These are phyloP conservation scores for Microchrysa polita DNA, from an alignment of 2,888 invertebrate species.

Conservation along the genomic window DNA sequence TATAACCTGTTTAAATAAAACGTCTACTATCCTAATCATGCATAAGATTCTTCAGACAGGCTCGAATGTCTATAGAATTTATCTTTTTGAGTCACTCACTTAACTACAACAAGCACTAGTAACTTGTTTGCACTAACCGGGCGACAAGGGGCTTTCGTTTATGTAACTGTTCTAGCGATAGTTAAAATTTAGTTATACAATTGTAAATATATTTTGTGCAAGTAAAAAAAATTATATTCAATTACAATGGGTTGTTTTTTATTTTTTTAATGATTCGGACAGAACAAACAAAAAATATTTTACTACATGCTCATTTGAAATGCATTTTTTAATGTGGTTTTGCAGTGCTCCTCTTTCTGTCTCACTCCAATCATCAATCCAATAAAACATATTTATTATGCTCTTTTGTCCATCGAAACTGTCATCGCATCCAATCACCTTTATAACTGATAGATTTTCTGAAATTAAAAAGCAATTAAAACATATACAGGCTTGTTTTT, in stretches of 20 bases:
- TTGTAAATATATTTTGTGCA: slow-evolving; percentile 52
- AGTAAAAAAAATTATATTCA: slow-evolving; percentile 22
- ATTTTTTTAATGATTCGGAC: slow-evolving; percentile 34
- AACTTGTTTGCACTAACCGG: too few species aligned
- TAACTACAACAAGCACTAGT: too few species aligned
- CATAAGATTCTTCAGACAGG: too few species aligned
- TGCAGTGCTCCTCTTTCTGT: slow-evolving; percentile 34
- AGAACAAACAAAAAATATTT: slow-evolving; percentile 57
- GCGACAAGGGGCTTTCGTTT: too few species aligned
- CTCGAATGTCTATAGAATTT: too few species aligned
- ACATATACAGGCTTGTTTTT: too few species aligned
- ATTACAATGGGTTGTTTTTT: slow-evolving; percentile 28
- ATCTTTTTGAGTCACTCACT: too few species aligned
- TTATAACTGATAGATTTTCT: slow-evolving; percentile 56
- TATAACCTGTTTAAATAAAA: too few species aligned
- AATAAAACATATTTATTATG: slow-evolving; percentile 68
- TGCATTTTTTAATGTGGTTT: slow-evolving; percentile 44
- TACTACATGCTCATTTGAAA: slow-evolving; percentile 54
- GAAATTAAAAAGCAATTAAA: too few species aligned
- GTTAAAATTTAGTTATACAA: neutral
- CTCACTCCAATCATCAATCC: slow-evolving; percentile 59
- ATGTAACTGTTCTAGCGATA: neutral
- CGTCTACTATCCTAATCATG: too few species aligned
- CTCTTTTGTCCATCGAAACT: slow-evolving; percentile 65
- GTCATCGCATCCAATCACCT: slow-evolving; percentile 61